Percentiles rank a stretch among this genome's conserved stretches.
phyloP scores from a whole-genome alignment of 1,140 invertebrate species.

The Venustaconcha ellipsiformis region DNA sequence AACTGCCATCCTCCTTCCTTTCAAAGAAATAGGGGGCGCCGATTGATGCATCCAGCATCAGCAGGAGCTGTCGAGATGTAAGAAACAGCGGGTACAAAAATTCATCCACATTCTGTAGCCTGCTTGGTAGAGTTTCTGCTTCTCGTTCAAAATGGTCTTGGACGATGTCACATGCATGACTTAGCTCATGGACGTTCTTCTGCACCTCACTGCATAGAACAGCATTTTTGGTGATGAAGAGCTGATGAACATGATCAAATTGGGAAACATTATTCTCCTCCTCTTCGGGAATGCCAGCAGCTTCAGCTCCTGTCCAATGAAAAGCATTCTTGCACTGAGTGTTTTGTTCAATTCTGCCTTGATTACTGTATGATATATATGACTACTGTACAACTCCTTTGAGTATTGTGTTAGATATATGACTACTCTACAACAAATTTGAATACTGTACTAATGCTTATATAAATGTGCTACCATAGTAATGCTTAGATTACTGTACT shows the following conservation, averaged over 20 bases:
- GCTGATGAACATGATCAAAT: conserved; percentile 51
- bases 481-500: no score
- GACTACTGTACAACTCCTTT: neutral
- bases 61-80: conserved; percentile 34
- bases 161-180: conserved; percentile 20
- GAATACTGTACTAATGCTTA: neutral
- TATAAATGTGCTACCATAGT: no score
- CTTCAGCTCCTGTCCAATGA: conserved; percentile 8
- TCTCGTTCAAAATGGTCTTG: conserved; percentile 17
- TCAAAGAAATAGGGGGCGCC: conserved; percentile 32
- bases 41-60: conserved; percentile 41
- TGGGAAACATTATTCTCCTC: conserved; percentile 9
- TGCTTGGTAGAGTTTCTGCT: conserved; percentile 21
- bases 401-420: neutral
- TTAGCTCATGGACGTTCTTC: conserved; percentile 56
- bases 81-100: conserved; percentile 41
- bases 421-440: neutral
- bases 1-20: conserved; percentile 37
- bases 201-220: conserved; percentile 60
- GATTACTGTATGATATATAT: conserved; percentile 9
- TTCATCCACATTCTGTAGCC: conserved; percentile 16
- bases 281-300: conserved; percentile 21
- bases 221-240: conserved; percentile 64
- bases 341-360: conserved; percentile 5
- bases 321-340: neutral